These are phyloP conservation scores for Digitonthophagus gazella DNA, from an alignment of 2,888 invertebrate species.

Conservation along the genomic window DNA sequence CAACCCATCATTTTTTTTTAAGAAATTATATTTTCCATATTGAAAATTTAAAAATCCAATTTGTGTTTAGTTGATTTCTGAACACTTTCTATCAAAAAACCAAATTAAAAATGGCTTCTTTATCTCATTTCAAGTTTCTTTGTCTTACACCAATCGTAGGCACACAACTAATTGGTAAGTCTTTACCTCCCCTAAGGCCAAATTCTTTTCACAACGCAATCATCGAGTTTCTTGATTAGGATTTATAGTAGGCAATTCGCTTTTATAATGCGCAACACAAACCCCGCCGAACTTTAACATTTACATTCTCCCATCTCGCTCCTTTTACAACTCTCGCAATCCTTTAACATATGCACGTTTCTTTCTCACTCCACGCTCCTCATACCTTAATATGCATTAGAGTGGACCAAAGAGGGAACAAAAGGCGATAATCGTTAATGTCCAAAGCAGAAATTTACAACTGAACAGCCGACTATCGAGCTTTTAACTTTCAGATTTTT, in stretches of 20 bases:
- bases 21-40: too few relatives aligned
- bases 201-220: background rate
- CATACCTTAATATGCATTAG: background rate
- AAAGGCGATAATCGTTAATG: background rate
- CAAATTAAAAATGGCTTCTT: too few relatives aligned
- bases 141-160: too few relatives aligned
- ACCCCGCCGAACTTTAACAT: background rate
- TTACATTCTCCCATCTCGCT: background rate
- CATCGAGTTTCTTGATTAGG: background rate
- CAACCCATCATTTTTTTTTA: too few relatives aligned
- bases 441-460: background rate
- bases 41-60: too few relatives aligned
- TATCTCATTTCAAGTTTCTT: too few relatives aligned
- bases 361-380: background rate
- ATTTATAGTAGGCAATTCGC: background rate
- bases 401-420: background rate
- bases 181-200: background rate
- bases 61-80: too few relatives aligned
- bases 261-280: background rate
- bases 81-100: too few relatives aligned
- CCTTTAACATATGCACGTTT: background rate
- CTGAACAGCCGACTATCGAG: background rate
- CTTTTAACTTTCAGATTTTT: background rate
- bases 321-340: background rate
- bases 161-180: background rate